A percentile compares a stretch with the other conserved stretches of the same genome.
These are phyloP conservation scores for Perognathus longimembris DNA, from an alignment of 2,113 vertebrate genomes.

Conservation along the genomic window DNA sequence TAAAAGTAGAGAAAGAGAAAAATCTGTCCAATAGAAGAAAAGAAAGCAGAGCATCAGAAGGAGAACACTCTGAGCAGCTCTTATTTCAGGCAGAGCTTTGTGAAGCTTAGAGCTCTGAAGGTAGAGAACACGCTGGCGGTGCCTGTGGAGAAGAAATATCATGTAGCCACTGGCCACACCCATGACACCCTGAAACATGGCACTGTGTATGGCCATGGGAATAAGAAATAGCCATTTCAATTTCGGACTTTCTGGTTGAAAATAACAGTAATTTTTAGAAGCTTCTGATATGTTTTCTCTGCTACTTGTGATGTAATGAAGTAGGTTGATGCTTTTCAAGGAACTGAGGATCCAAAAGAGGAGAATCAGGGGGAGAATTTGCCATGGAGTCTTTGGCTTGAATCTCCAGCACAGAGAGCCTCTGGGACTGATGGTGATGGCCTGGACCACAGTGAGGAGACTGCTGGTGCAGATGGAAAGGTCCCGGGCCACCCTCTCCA, in stretches of 20 bases:
- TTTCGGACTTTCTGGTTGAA: not conserved
- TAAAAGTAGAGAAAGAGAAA: not conserved
- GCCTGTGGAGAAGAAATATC: not conserved
- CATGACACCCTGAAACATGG: not conserved
- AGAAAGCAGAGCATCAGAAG: conserved; percentile 36
- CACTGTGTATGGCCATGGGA: rapidly evolving
- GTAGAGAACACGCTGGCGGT: not conserved
- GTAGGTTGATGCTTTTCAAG: not conserved
- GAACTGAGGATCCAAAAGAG: not conserved
- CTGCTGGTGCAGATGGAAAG: not conserved
- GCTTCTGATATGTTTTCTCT: not conserved
- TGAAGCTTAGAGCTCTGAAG: not conserved
- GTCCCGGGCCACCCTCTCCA: not conserved
- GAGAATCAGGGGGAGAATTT: not conserved
- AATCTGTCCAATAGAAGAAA: conserved; percentile 4
- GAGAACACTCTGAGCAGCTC: not conserved
- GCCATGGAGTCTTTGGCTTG: not conserved
- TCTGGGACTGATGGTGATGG: not conserved
- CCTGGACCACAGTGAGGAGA: not conserved
- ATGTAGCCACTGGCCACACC: not conserved
- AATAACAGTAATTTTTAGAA: not conserved
- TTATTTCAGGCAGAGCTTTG: not conserved
- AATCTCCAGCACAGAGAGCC: not conserved
- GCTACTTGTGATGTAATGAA: not conserved
- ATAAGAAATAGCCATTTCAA: not conserved